These are phyloP conservation scores for Harpagus bidentatus DNA, from an alignment of 2,113 vertebrate species.

Conservation along the genomic window DNA sequence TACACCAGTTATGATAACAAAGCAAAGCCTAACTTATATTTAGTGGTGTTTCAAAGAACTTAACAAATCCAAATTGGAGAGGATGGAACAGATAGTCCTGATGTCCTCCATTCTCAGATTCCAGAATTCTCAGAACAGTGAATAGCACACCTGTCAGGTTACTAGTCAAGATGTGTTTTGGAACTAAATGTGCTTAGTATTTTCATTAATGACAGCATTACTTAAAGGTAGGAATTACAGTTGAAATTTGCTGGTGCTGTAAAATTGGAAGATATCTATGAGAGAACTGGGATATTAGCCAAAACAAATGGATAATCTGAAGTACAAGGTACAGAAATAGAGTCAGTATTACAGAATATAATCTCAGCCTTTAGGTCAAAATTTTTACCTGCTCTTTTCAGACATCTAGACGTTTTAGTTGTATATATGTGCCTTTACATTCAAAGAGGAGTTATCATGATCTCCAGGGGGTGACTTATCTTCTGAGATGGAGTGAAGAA, in stretches of 20 bases:
- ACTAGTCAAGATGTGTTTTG: neutral
- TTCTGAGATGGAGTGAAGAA: neutral
- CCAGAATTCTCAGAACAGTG: neutral
- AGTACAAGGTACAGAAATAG: neutral
- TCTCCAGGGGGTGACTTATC: neutral
- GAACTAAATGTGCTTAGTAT: neutral
- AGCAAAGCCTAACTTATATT: neutral
- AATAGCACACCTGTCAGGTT: neutral
- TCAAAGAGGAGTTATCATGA: neutral
- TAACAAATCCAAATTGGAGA: neutral
- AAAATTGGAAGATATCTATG: neutral
- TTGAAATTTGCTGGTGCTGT: neutral
- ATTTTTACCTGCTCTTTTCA: neutral
- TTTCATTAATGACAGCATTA: neutral
- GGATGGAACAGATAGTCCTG: neutral
- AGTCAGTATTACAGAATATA: neutral
- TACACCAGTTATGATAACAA: neutral
- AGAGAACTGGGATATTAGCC: neutral
- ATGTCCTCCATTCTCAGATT: neutral
- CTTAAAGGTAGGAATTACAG: neutral
- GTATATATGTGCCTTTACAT: neutral
- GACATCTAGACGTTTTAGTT: neutral
- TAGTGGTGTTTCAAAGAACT: neutral
- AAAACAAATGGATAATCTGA: neutral
- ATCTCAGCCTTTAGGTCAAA: neutral